Evolutionary conservation across 2,797 vertebrate species (phyloP).

Genomic region (Ctenopoma kingsleyae): DNA sequence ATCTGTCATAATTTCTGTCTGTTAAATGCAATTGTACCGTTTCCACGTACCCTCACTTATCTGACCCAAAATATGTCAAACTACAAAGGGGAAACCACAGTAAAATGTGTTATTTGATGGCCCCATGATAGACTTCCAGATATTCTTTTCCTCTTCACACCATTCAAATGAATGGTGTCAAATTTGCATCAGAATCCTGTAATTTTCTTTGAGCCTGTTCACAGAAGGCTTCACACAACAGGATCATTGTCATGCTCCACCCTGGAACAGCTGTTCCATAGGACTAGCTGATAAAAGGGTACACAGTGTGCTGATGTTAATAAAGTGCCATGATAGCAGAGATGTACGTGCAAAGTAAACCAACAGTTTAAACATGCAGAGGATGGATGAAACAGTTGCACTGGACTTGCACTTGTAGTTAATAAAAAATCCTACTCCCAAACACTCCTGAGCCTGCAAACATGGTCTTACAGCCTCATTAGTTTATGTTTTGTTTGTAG

Average conservation of each 20-base stretch:
- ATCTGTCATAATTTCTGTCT: background rate
- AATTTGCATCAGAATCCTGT: background rate
- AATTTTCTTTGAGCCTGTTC: background rate
- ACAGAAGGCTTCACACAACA: background rate
- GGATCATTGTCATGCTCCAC: background rate
- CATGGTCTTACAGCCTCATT: background rate
- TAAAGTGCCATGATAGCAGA: background rate
- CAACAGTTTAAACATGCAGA: background rate
- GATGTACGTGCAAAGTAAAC: background rate
- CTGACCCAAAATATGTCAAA: background rate
- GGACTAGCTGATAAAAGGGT: background rate
- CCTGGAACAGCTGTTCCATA: background rate
- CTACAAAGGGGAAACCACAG: constrained; percentile 7
- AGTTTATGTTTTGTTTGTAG: background rate
- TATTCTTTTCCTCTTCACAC: background rate
- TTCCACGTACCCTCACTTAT: background rate
- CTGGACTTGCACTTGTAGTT: background rate
- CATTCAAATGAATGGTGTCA: background rate
- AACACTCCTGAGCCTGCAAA: background rate
- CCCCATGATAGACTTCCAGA: background rate
- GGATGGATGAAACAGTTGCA: too few relatives aligned
- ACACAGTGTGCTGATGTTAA: background rate
- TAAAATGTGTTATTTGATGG: background rate
- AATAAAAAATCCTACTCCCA: background rate
- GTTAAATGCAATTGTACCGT: background rate